Conservation (phyloP, 2,797 vertebrate genomes). For the Mastacembelus armatus region DNA sequence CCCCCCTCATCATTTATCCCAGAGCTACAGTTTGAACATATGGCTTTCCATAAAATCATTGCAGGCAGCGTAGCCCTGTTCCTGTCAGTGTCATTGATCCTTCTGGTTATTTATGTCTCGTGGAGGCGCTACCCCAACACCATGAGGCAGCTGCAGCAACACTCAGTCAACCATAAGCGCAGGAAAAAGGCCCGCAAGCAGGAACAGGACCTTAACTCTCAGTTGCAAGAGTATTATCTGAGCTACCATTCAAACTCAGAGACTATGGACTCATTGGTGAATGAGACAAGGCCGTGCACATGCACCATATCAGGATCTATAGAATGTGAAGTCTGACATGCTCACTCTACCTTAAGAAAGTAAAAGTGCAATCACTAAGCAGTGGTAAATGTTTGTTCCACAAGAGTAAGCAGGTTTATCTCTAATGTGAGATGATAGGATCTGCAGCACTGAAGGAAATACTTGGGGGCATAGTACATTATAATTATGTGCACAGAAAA, state of each 20-base stretch:
- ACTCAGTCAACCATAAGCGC: conserved; percentile 92
- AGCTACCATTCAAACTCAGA: conserved; percentile 97
- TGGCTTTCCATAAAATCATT: conserved; percentile 97
- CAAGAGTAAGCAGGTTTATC: conserved; percentile 55
- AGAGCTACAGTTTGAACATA: conserved; percentile 92
- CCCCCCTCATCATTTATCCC: conserved; percentile 71
- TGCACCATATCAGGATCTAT: conserved; percentile 97
- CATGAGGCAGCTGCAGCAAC: conserved; percentile 95
- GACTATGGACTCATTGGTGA: conserved; percentile 93
- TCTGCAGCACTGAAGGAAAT: conserved; percentile 51
- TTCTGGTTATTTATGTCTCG: conserved; percentile 96
- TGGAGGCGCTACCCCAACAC: conserved; percentile 96
- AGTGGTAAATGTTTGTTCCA: conserved; percentile 86
- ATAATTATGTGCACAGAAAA: conserved; percentile 55
- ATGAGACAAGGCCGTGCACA: conserved; percentile 93
- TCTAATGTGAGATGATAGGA: conserved; percentile 55
- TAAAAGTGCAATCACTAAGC: conserved; percentile 87
- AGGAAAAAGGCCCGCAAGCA: conserved; percentile 91
- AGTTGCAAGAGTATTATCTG: conserved; percentile 98
- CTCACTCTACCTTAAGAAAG: conserved; percentile 83
- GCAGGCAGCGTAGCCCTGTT: conserved; percentile 97
- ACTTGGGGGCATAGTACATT: conserved; percentile 46
- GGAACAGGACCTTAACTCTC: conserved; percentile 93
- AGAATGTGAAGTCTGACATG: conserved; percentile 96
- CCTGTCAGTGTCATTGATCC: conserved; percentile 94